Conservation (phyloP, 2,888 invertebrate species). For the Eupithecia pulchellata region DNA sequence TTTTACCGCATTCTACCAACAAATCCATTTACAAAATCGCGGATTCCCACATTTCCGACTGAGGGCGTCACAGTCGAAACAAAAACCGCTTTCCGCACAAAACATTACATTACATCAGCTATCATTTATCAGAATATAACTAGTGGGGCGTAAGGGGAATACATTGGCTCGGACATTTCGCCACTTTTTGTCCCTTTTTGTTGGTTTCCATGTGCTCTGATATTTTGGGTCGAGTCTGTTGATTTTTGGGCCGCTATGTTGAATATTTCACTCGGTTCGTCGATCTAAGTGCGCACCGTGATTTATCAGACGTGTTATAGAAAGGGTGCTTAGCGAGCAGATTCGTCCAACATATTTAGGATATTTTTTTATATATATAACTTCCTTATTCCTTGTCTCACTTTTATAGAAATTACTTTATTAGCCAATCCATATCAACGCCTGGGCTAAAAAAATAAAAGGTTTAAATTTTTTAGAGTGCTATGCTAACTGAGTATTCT, state of each 20-base stretch:
- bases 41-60: slow-evolving; percentile 28
- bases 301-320: slow-evolving; percentile 22
- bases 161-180: slow-evolving; percentile 72
- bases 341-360: not conserved
- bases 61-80: slow-evolving; percentile 45
- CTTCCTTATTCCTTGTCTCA: not conserved
- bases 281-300: slow-evolving; percentile 27
- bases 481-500: not conserved
- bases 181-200: slow-evolving; percentile 52
- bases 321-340: not conserved
- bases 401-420: not conserved
- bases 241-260: slow-evolving; percentile 29
- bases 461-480: not conserved
- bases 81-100: slow-evolving; percentile 60
- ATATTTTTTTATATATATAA: not conserved
- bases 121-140: slow-evolving; percentile 82
- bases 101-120: slow-evolving; percentile 62
- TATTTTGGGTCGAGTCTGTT: slow-evolving; percentile 32
- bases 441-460: too few species aligned
- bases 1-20: slow-evolving; percentile 16
- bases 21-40: slow-evolving; percentile 32
- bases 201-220: slow-evolving; percentile 40
- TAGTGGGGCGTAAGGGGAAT: slow-evolving; percentile 75
- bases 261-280: slow-evolving; percentile 30
- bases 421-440: not conserved